Evolutionary conservation across 2,113 vertebrate genomes (phyloP).

Genomic region (Crotalus tigris): DNA sequence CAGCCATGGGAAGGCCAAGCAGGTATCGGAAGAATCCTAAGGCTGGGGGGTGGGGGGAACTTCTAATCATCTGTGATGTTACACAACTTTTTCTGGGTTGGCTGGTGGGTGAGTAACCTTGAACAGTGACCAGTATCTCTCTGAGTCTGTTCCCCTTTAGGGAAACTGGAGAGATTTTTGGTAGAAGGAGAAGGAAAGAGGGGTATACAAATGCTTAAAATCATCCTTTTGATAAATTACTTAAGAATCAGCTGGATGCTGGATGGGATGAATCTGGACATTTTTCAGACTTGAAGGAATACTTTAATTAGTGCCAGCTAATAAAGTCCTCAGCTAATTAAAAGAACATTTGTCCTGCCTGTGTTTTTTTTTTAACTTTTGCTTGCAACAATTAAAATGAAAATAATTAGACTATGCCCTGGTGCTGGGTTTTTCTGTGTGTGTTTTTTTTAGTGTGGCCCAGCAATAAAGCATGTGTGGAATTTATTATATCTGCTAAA

Average conservation of each 20-base stretch:
- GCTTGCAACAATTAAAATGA: constrained; percentile 51
- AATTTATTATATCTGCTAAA: constrained; percentile 18
- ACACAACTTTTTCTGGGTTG: rapidly evolving
- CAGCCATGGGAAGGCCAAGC: not conserved
- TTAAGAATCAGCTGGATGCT: constrained; percentile 67
- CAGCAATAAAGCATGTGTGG: constrained; percentile 1
- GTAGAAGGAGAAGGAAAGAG: constrained; percentile 48
- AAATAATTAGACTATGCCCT: constrained; percentile 47
- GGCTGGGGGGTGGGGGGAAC: not conserved
- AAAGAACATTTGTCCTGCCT: constrained; percentile 63
- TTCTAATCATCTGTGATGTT: not conserved
- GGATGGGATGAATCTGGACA: constrained; percentile 70
- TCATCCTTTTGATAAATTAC: constrained; percentile 66
- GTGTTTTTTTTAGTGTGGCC: not conserved
- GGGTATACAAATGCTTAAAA: constrained; percentile 49
- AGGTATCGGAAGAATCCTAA: no score
- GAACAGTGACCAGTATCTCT: not conserved
- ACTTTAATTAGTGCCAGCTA: constrained; percentile 73
- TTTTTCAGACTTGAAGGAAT: constrained; percentile 72
- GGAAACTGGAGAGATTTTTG: constrained; percentile 53
- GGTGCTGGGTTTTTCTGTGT: not conserved
- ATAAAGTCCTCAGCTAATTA: constrained; percentile 74
- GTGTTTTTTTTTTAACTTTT: constrained; percentile 40
- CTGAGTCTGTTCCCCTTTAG: constrained; percentile 36
- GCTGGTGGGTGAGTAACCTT: not conserved